These are phyloP conservation scores for Sciurus vulgaris DNA, from an alignment of 2,797 vertebrate species.

Conservation along the genomic window DNA sequence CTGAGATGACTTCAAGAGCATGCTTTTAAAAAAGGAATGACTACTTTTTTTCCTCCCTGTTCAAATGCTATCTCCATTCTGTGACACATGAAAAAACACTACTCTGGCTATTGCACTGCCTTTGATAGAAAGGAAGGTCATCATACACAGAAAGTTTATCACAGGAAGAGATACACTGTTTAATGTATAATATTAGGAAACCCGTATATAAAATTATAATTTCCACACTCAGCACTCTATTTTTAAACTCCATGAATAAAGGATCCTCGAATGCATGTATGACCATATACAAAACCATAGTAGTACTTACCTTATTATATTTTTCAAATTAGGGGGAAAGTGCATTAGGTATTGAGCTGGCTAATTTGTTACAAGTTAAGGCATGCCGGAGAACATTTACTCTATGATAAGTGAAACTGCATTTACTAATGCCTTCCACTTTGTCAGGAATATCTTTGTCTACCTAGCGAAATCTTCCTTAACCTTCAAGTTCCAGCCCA, in stretches of 20 bases:
- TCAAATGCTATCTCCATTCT: background rate
- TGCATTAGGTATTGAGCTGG: background rate
- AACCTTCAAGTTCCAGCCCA: background rate
- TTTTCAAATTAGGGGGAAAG: slow-evolving; percentile 9
- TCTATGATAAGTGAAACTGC: background rate
- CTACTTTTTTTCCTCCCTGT: background rate
- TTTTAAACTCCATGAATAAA: background rate
- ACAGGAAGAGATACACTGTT: background rate
- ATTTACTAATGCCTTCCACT: background rate
- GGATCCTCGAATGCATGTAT: background rate
- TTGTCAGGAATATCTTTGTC: background rate
- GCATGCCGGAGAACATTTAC: background rate
- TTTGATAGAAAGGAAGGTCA: background rate
- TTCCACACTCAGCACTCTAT: background rate
- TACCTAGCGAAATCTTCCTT: background rate
- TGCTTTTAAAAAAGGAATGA: background rate
- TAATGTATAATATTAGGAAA: background rate
- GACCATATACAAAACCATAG: background rate
- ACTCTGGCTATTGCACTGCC: background rate
- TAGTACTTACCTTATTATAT: background rate
- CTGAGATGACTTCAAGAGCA: background rate
- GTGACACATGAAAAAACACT: background rate
- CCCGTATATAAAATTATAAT: background rate
- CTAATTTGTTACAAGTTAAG: background rate
- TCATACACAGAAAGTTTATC: background rate